Percentiles rank a stretch among this genome's conserved stretches.
Conservation (phyloP, 2,797 vertebrate species). For the Peromyscus aztecus region DNA sequence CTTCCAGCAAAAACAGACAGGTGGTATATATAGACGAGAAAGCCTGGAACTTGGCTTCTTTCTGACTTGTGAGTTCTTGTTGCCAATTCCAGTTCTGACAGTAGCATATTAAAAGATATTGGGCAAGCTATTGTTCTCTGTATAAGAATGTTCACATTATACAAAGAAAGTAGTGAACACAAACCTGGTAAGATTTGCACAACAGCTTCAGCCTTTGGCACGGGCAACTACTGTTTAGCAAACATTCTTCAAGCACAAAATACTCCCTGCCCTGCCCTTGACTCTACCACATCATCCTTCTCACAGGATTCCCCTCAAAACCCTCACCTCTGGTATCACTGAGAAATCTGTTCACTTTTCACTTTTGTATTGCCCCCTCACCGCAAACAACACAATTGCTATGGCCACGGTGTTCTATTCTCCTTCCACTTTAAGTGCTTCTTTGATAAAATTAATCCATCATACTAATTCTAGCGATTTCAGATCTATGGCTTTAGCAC, state of each 20-base stretch:
- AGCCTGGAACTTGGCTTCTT: slow-evolving; percentile 75
- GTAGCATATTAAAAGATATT: slow-evolving; percentile 70
- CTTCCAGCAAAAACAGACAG: slow-evolving; percentile 81
- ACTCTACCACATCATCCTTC: neutral
- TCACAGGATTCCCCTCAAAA: neutral
- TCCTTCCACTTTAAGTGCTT: neutral
- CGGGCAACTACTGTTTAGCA: neutral
- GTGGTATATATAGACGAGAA: slow-evolving; percentile 72
- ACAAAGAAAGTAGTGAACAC: slow-evolving; percentile 53
- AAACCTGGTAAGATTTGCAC: slow-evolving; percentile 39
- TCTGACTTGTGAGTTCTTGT: slow-evolving; percentile 69
- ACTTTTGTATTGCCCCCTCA: neutral
- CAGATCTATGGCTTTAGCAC: neutral
- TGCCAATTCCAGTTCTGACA: slow-evolving; percentile 74
- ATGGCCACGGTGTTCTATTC: neutral
- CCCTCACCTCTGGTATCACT: neutral
- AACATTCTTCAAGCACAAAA: neutral
- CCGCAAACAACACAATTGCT: neutral
- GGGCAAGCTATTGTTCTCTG: slow-evolving; percentile 76
- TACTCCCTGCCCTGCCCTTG: neutral
- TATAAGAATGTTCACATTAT: slow-evolving; percentile 63
- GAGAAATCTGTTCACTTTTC: neutral
- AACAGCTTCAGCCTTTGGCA: slow-evolving; percentile 66
- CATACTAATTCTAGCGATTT: neutral
- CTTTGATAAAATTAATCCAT: neutral